These are phyloP conservation scores for Coregonus ussuriensis DNA, from an alignment of 2,797 vertebrate species.

Conservation along the genomic window DNA sequence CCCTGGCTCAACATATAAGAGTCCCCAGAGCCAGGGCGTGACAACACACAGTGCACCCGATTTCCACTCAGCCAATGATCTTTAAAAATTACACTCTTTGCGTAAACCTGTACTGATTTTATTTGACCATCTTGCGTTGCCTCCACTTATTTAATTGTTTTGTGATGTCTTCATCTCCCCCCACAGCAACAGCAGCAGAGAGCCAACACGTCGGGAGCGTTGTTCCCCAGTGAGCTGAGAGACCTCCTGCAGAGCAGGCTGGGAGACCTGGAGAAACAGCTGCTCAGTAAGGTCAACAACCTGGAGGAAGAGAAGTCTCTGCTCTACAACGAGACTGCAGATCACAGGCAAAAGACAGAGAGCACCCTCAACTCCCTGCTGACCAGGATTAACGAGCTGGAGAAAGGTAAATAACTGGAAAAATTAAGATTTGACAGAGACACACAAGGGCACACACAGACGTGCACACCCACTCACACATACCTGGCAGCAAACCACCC, in stretches of 20 bases:
- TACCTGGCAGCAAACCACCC: background rate
- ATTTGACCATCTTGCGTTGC: background rate
- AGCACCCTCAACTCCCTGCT: slow-evolving; percentile 86
- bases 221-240: slow-evolving; percentile 86
- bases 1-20: too few relatives aligned
- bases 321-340: slow-evolving; percentile 91
- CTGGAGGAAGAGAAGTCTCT: slow-evolving; percentile 92
- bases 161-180: slow-evolving; percentile 17
- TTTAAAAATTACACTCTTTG: background rate
- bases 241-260: slow-evolving; percentile 91
- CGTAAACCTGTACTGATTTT: background rate
- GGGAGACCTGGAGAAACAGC: slow-evolving; percentile 89
- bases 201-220: slow-evolving; percentile 82
- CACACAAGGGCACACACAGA: background rate
- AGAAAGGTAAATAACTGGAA: slow-evolving; percentile 81
- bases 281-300: slow-evolving; percentile 90
- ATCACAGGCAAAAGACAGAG: slow-evolving; percentile 91
- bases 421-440: background rate
- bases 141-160: slow-evolving; percentile 11
- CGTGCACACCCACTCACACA: background rate
- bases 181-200: slow-evolving; percentile 87
- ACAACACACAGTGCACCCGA: background rate
- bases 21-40: too few relatives aligned
- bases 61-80: background rate
- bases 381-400: slow-evolving; percentile 90